Evolutionary conservation across 1,140 invertebrate genomes (phyloP).

Genomic region (Prorops nasuta): DNA sequence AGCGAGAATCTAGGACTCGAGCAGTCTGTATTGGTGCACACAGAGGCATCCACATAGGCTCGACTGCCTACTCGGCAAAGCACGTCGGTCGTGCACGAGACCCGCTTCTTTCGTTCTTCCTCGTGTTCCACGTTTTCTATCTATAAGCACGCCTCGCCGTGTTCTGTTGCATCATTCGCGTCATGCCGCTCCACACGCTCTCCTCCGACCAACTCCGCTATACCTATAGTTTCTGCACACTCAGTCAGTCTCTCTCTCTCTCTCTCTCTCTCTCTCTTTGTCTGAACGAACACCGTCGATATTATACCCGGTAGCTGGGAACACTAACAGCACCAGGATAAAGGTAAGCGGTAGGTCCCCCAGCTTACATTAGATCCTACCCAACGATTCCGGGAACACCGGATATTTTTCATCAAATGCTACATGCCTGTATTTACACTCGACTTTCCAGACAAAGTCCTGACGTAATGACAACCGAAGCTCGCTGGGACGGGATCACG

Average conservation of each 20-base stretch:
- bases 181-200: slow-evolving; percentile 1
- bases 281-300: too few species aligned
- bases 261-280: too few species aligned
- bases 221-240: not conserved
- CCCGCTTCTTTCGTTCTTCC: slow-evolving; percentile 39
- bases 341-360: too few species aligned
- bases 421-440: too few species aligned
- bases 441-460: too few species aligned
- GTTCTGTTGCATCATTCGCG: slow-evolving; percentile 27
- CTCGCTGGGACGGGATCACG: too few species aligned
- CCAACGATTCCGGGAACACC: too few species aligned
- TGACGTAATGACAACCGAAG: too few species aligned
- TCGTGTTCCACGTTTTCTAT: slow-evolving; percentile 41
- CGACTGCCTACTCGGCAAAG: slow-evolving; percentile 1
- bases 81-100: slow-evolving; percentile 27
- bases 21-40: slow-evolving; percentile 18
- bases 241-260: slow-evolving; percentile 1
- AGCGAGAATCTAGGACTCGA: slow-evolving; percentile 44
- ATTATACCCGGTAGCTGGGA: too few species aligned
- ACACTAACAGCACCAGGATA: too few species aligned
- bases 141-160: slow-evolving; percentile 31
- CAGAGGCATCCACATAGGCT: not conserved
- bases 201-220: not conserved
- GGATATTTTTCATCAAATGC: too few species aligned
- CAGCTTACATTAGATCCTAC: too few species aligned